Base-by-base conservation (phyloP, 2,797 vertebrate genomes). In the Eospalax fontanierii region DNA sequence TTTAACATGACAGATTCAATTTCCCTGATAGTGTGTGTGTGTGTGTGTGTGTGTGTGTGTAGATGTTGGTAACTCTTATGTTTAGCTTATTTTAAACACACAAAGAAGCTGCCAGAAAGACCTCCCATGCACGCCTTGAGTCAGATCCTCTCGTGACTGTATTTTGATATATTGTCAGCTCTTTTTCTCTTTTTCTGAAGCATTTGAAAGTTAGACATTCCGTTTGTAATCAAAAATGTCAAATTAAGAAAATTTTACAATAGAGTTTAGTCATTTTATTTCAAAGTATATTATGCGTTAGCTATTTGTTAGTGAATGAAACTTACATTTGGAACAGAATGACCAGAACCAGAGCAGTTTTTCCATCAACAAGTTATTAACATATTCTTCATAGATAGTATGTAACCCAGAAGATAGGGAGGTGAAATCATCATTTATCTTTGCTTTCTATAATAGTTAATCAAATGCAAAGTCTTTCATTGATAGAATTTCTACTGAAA, bases 1-100 rank as follows among this genome's bases (percentile, higher is more conserved):
- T 83, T 89, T 89, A 93, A 76, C 28, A 54, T 81, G 28, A 43
- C 22, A 93, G 11, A 89, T 33, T 93, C 16, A 57, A 9, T 75
- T 61, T 80, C 7, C 9, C 26, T 50, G 7, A 2, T 57, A n/a
- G 15, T 78, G 30, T 21, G 68, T 35, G 68, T 18, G 24, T 50
- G 12, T 24, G 30, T 73, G 43, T 11, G 33, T 19, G 22, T 30
- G 1, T 71, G 9, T 63, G 2, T 2, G 2, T 71, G 19, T 28
- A 33, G 9, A 0, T 59, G 0, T 30, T n/a, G 14, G 1, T 61
- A 71, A 75, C 33, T 91, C 3, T 80, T 65, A 9, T n/a, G 87
- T 57, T 86, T 14, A 33, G 65, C 33, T 12, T 54, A 82, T 35
- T 96, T 89, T 68, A 88, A 89, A 26, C 0, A 40, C 46, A 76